Evolutionary conservation across 2,113 vertebrate genomes (phyloP), one percentile per base, ranked within the genome.

Genomic region (Oreochromis aureus): DNA sequence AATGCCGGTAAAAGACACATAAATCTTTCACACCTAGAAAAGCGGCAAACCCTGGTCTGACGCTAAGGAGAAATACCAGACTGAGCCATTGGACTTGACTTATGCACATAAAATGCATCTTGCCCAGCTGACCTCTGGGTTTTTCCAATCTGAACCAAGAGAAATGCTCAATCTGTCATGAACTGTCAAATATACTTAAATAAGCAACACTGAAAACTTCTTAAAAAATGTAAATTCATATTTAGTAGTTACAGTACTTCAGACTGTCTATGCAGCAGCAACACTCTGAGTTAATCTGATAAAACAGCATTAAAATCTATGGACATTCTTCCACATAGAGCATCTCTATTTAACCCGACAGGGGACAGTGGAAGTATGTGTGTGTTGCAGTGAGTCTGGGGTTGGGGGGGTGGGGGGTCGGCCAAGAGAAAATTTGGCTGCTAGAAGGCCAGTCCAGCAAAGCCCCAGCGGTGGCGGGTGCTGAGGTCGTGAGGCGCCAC

Each of bases 401-500:
- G 39, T 10, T 39, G 61, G 39, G 34, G 32, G 24, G 32, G 53
- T 7, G 30, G 66, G 34, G 22, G 58, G 5, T 39, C 2, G 0
- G 16, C 34, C 10, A 30, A 30, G 46, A 44, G 54, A 39, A 66
- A 44, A 69, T 59, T 13, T 79, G 91, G 83, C 87, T 89, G 87
- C 82, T 80, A 80, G 88, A 90, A 83, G 94, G 80, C 83, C 89
- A 86, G 90, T 90, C 91, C 84, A 83, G 88, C 82, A 78, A 85
- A 89, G 91, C 86, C 90, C 82, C 90, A 87, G 91, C n/a, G 79
- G 90, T 90, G 91, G 91, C 82, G 94, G 91, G 86, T 93, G 94
- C 89, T 87, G 89, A 89, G 93, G 95, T 96, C 93, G 95, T 93
- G 95, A 97, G 97, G 95, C 94, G 95, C 97, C 95, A 96, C 96